Conservation (phyloP, 2,888 invertebrate species). For the Cheilosia impressa region DNA sequence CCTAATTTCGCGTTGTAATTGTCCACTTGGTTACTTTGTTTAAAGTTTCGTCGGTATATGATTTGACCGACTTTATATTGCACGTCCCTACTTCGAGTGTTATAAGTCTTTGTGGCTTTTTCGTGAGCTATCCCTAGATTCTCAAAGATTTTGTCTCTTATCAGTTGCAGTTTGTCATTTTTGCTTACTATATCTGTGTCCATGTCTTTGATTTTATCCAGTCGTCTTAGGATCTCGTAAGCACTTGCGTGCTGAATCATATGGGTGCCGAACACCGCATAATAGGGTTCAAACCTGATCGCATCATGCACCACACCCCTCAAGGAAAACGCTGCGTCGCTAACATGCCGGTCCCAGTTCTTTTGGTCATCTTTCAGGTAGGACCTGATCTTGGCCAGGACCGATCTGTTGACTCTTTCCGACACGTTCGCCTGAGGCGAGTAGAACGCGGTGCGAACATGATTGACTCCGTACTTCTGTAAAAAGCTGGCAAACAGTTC, state of each 20-base stretch:
- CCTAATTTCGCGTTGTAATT: too few relatives aligned
- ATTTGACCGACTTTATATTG: too few relatives aligned
- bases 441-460: slow-evolving; percentile 1
- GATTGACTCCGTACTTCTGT: background rate
- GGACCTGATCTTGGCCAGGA: background rate
- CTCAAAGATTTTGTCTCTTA: too few relatives aligned
- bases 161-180: background rate
- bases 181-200: background rate
- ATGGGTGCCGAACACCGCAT: background rate
- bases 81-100: too few relatives aligned
- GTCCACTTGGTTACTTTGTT: too few relatives aligned
- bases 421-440: too few relatives aligned
- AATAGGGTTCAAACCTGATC: background rate
- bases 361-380: background rate
- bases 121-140: too few relatives aligned
- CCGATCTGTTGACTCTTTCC: too few relatives aligned
- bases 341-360: background rate
- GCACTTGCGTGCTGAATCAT: background rate
- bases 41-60: too few relatives aligned
- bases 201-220: background rate
- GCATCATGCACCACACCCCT: too few relatives aligned
- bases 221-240: background rate
- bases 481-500: background rate
- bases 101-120: too few relatives aligned
- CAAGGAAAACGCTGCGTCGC: background rate